Evolutionary conservation across 2,113 vertebrate genomes (phyloP), one percentile per base, ranked within the genome.

Genomic region (Rhizomys pruinosus): DNA sequence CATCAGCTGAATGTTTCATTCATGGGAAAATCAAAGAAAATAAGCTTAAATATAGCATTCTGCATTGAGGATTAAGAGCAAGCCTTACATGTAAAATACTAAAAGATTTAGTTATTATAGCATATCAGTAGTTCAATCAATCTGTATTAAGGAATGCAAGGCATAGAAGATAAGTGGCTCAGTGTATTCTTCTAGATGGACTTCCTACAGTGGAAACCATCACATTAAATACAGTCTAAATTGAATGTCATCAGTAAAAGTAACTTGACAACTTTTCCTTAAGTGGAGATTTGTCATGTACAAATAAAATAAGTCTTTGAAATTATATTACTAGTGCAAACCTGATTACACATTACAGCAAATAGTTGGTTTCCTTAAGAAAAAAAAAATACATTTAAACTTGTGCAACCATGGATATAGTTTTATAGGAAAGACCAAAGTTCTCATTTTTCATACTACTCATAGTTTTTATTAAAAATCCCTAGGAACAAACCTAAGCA

Each of bases 401-500:
- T n/a, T 87, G 13, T 27, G 5, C 59, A 92, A 52, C 27, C 27
- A 61, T 52, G 68, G 16, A 25, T 80, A 27, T 85, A 55, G 82
- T 29, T 84, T 42, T 25, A 66, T 37, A 82, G 69, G 23, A 66
- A 20, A 32, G 59, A 92, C 29, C 55, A 44, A 94, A 89, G 4
- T 92, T 85, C 55, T 87, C 17, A 69, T 42, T 92, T 93, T 94
- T 55, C 39, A 73, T 84, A 93, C 66, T 82, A 37, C 3, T 66
- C 71, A 72, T 19, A 92, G 61, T 61, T 92, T 94, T 94, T 80
- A 69, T 64, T 93, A 84, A 84, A 73, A 84, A n/a, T n/a, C n/a
- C n/a, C n/a, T n/a, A n/a, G 76, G 16, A 94, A 84, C 27, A 91
- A 92, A 95, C n/a, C n/a, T n/a, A n/a, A n/a, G n/a, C n/a, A n/a